Percentiles rank a stretch among this genome's conserved stretches.
Evolutionary conservation across 2,113 vertebrate species (phyloP).

Genomic region (Peromyscus californicus): DNA sequence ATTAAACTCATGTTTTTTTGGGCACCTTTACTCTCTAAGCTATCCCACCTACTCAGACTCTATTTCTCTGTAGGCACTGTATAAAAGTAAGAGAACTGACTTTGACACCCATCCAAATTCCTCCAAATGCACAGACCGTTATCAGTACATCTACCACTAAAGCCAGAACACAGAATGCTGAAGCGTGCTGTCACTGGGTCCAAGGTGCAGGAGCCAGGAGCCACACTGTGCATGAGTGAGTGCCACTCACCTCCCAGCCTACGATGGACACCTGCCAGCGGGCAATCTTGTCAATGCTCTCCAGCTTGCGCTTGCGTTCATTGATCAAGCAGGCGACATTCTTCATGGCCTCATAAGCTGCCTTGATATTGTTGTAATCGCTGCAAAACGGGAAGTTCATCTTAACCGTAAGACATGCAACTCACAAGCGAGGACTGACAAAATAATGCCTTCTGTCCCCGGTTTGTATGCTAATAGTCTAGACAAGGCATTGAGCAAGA

Average conservation of each 20-base stretch:
- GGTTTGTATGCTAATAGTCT: neutral
- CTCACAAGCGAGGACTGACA: neutral
- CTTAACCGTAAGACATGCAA: conserved; percentile 47
- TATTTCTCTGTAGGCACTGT: neutral
- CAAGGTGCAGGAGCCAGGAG: rapidly evolving
- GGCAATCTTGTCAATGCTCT: conserved; percentile 97
- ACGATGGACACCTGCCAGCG: conserved; percentile 98
- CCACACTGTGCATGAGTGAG: rapidly evolving
- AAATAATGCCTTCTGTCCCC: neutral
- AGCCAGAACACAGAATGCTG: conserved; percentile 6
- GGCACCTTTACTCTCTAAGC: neutral
- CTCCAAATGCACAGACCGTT: neutral
- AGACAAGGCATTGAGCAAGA: neutral
- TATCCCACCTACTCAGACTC: neutral
- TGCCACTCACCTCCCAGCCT: conserved; percentile 94
- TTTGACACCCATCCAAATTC: conserved; percentile 60
- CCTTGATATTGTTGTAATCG: conserved; percentile 93
- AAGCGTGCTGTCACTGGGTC: neutral
- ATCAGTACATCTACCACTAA: neutral
- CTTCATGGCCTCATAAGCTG: conserved; percentile 97
- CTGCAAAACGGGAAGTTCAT: conserved; percentile 84
- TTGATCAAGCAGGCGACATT: conserved; percentile 98
- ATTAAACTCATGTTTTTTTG: neutral
- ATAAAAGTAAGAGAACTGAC: conserved; percentile 47
- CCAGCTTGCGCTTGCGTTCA: conserved; percentile 96